phyloP scores from a whole-genome alignment of 2,797 vertebrate species.

The Pogoniulus pusillus region DNA sequence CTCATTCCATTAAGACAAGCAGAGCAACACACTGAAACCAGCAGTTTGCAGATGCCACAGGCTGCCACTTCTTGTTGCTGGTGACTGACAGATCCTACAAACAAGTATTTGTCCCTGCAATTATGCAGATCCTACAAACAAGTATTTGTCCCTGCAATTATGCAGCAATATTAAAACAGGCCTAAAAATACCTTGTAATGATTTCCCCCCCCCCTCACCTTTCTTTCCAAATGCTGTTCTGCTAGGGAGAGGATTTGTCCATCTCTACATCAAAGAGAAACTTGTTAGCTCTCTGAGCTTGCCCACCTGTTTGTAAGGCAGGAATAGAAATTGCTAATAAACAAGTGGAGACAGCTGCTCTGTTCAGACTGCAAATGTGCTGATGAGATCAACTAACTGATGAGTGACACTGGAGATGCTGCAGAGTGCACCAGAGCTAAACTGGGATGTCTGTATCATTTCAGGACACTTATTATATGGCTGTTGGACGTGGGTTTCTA shows the following conservation, averaged over 20 bases:
- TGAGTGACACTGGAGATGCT: neutral
- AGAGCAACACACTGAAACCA: neutral
- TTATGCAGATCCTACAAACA: conserved; percentile 33
- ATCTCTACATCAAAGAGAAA: conserved; percentile 62
- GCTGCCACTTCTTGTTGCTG: neutral
- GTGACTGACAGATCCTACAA: conserved; percentile 4
- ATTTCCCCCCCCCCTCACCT: too few relatives aligned
- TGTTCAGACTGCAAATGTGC: conserved; percentile 41
- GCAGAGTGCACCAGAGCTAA: neutral
- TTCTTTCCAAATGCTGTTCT: neutral
- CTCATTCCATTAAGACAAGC: neutral
- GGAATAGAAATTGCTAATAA: conserved; percentile 59
- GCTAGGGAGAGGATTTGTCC: conserved; percentile 62
- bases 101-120: conserved; percentile 5
- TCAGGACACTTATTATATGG: neutral
- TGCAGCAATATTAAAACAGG: neutral
- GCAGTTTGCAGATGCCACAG: neutral
- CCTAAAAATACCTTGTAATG: conserved; percentile 45
- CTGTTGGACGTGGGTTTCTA: neutral
- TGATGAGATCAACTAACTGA: conserved; percentile 51
- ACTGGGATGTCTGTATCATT: neutral
- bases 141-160: conserved; percentile 20
- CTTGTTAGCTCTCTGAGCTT: conserved; percentile 59
- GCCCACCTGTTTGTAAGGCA: conserved; percentile 57
- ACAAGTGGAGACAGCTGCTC: conserved; percentile 40